Evolutionary conservation across 2,797 vertebrate genomes (phyloP).

Genomic region (Phoeniculus purpureus): DNA sequence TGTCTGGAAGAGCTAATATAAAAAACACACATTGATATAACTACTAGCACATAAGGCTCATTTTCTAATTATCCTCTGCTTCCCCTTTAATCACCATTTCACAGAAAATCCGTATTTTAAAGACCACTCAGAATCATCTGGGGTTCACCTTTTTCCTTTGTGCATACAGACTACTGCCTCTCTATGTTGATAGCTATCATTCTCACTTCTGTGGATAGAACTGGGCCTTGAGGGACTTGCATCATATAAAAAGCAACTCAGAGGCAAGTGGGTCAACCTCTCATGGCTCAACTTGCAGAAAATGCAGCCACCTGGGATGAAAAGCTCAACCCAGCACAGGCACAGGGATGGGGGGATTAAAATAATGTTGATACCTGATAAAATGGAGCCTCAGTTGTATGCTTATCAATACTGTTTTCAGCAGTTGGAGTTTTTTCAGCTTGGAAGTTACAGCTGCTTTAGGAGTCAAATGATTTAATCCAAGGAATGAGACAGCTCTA

Average conservation of each 20-base stretch:
- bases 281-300: slow-evolving; percentile 44
- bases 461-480: slow-evolving; percentile 25
- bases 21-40: background rate
- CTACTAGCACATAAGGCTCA: background rate
- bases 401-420: slow-evolving; percentile 35
- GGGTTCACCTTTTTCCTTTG: slow-evolving; percentile 14
- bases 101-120: slow-evolving; percentile 6
- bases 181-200: slow-evolving; percentile 13
- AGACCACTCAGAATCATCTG: background rate
- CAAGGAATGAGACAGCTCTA: slow-evolving; percentile 15
- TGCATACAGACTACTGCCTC: background rate
- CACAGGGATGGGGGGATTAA: background rate
- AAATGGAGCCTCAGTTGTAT: background rate
- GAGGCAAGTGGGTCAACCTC: slow-evolving; percentile 29
- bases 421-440: slow-evolving; percentile 10
- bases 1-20: background rate
- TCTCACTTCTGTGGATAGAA: slow-evolving; percentile 32
- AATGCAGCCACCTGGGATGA: slow-evolving; percentile 42
- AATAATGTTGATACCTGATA: slow-evolving; percentile 7
- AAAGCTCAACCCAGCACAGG: background rate
- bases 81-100: slow-evolving; percentile 14
- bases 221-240: slow-evolving; percentile 30
- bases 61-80: slow-evolving; percentile 29
- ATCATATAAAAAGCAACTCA: slow-evolving; percentile 52
- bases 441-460: slow-evolving; percentile 28